Percentiles rank a stretch among this genome's conserved stretches.
phyloP scores from a whole-genome alignment of 2,797 vertebrate species.

The Amblyraja radiata region DNA sequence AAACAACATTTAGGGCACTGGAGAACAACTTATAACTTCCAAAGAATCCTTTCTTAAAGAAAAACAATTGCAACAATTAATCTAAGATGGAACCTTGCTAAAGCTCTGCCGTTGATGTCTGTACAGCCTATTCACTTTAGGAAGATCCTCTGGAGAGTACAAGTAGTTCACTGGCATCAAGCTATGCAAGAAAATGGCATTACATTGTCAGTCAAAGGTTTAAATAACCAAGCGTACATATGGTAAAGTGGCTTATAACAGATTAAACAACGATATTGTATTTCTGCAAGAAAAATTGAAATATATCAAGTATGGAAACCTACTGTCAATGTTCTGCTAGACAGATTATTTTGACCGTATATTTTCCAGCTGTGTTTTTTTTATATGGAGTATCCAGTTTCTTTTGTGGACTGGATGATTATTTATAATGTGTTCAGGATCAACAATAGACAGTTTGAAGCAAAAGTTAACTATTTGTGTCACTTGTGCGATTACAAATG shows the following conservation, averaged over 20 bases:
- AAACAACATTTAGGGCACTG: not conserved
- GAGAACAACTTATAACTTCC: not conserved
- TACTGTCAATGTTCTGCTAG: conserved; percentile 52
- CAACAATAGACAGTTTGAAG: conserved; percentile 43
- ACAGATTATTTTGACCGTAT: conserved; percentile 46
- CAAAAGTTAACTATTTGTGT: conserved; percentile 29
- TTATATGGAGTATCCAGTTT: conserved; percentile 47
- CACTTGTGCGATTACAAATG: conserved; percentile 10
- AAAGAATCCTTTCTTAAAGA: not conserved
- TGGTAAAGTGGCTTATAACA: conserved; percentile 38
- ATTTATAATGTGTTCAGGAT: conserved; percentile 48
- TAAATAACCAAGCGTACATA: conserved; percentile 39
- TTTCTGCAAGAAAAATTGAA: conserved; percentile 37
- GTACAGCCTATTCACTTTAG: not conserved
- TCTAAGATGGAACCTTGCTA: not conserved
- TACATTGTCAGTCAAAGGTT: conserved; percentile 31
- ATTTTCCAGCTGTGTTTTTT: conserved; percentile 46
- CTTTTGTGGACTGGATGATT: conserved; percentile 44
- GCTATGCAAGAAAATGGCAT: conserved; percentile 8
- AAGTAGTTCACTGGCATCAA: not conserved
- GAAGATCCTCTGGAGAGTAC: not conserved
- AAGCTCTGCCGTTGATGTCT: not conserved
- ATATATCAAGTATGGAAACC: conserved; percentile 30
- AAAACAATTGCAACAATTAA: not conserved
- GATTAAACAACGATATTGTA: conserved; percentile 38